Base-by-base conservation (phyloP, 2,797 vertebrate species). In the Pagetopsis macropterus region DNA sequence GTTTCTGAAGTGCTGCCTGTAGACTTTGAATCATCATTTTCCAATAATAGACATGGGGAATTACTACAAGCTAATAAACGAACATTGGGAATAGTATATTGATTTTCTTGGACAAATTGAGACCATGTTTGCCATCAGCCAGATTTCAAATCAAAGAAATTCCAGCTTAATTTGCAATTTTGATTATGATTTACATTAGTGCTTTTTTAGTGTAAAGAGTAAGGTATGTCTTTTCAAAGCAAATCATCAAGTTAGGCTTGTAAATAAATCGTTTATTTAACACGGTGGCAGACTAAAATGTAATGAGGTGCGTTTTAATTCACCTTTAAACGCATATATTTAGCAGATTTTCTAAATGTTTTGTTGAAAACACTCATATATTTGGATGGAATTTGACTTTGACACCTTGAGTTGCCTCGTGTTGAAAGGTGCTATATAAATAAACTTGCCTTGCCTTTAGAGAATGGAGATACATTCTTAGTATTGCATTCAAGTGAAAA, bases 1-100 rank as follows among this genome's bases (percentile, higher is more conserved):
- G 72, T 19, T 59, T 0, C 57, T 62, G 12, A 31, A 57, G 37
- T 50, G 52, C 23, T n/a, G 23, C 21, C 63, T 46, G 69, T 49
- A 9, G 44, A n/a, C 43, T 45, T 60, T 58, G 55, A 62, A 14
- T 31, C 50, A 15, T 76, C 41, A 57, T 33, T 41, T 7, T 49
- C 54, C 55, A 45, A 40, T 40, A 60, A 68, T 68, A 64, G 58
- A 59, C 23, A 16, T 37, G 21, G 21, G 49, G 19, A 51, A 67
- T 33, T 0, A 55, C 27, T 27, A 27, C 27, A 59, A 21, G 31
- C 56, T 3, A 16, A 50, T 27, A 4, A 4, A 27, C 27, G 27
- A 4, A 27, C 27, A 4, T n/a, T 33, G 37, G 23, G 12, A 45
- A 48, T 27, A 46, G 63, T 31, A 37, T 12, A 33, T 3, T 17